Evolutionary conservation across 2,888 invertebrate species (phyloP).

Genomic region (Caenorhabditis virilis): DNA sequence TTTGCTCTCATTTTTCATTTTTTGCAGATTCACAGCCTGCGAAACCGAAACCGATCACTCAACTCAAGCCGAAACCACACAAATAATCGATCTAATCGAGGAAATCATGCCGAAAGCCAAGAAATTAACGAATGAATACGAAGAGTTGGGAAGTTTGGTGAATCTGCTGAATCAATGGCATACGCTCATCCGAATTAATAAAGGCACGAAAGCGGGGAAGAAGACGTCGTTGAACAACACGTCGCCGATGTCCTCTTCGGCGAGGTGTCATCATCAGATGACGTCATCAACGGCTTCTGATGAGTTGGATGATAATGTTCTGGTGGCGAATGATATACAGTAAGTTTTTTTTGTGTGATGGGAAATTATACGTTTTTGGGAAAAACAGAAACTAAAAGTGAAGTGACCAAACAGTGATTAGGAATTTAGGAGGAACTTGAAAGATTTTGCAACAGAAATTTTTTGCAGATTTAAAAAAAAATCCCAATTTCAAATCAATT

Average conservation of each 20-base stretch:
- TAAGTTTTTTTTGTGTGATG: conserved; percentile 25
- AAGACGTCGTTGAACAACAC: background rate
- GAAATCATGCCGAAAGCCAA: conserved; percentile 41
- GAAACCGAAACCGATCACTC: conserved; percentile 6
- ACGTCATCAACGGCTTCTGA: conserved; percentile 51
- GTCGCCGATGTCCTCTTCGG: background rate
- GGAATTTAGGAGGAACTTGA: too few species aligned
- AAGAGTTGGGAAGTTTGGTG: conserved; percentile 55
- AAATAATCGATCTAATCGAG: conserved; percentile 35
- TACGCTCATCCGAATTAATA: conserved; percentile 17
- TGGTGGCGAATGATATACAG: conserved; percentile 44
- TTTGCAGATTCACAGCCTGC: conserved; percentile 10
- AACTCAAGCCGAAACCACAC: background rate
- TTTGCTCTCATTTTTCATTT: too few species aligned
- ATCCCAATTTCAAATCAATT: too few species aligned
- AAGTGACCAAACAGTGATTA: too few species aligned
- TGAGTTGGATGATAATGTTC: conserved; percentile 61
- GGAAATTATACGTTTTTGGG: too few species aligned
- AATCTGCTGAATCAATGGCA: conserved; percentile 58
- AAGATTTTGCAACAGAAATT: too few species aligned
- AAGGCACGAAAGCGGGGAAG: conserved; percentile 4
- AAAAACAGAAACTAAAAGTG: too few species aligned
- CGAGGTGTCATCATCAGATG: conserved; percentile 7
- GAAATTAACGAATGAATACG: conserved; percentile 44
- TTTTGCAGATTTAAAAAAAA: too few species aligned